Percentiles rank a stretch among this genome's conserved stretches.
Conservation (phyloP, 2,797 vertebrate species). For the Manis javanica region DNA sequence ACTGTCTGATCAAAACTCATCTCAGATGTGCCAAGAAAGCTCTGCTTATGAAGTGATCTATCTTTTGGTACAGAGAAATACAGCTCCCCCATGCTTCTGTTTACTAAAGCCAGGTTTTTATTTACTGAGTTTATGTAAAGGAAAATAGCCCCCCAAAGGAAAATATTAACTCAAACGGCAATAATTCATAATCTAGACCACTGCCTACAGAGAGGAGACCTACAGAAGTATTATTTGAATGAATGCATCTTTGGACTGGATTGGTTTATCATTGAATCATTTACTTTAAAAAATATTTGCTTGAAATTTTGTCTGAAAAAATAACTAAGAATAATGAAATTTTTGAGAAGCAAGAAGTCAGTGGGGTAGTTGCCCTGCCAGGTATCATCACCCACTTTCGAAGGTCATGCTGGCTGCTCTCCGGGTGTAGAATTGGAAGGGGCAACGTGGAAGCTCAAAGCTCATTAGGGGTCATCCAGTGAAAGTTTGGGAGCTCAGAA, state of each 20-base stretch:
- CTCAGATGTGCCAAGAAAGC: rapidly evolving
- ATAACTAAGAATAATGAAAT: neutral
- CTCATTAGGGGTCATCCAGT: neutral
- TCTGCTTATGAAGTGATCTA: rapidly evolving
- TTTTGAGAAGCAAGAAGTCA: neutral
- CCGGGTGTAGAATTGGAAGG: neutral
- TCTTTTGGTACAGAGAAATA: neutral
- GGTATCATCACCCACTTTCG: neutral
- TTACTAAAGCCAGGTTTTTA: neutral
- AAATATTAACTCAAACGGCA: neutral
- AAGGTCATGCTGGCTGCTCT: neutral
- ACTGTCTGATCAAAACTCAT: neutral
- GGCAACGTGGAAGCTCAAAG: neutral
- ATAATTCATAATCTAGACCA: neutral
- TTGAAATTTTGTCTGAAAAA: neutral
- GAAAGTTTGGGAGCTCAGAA: neutral
- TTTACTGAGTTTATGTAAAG: neutral
- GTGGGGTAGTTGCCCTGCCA: neutral
- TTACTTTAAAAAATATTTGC: neutral
- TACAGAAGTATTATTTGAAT: neutral
- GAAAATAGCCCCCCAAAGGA: neutral
- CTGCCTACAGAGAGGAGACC: neutral
- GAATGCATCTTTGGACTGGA: neutral
- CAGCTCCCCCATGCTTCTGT: neutral
- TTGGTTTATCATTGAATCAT: neutral